These are phyloP conservation scores for Geococcyx californianus DNA, from an alignment of 2,113 vertebrate species.

Conservation along the genomic window DNA sequence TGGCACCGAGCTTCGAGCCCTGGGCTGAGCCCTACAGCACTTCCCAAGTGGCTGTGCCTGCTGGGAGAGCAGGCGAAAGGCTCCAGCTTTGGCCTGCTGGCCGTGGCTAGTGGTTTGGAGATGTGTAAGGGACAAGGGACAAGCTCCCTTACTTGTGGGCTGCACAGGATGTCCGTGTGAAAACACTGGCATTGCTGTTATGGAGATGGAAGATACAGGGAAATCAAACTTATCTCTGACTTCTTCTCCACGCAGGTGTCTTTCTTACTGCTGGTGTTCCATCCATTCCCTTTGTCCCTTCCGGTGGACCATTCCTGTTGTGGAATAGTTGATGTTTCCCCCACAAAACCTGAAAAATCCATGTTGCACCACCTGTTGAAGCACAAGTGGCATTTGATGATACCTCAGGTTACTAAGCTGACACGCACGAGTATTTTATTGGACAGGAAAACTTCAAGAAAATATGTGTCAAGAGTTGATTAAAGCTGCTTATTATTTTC, in stretches of 20 bases:
- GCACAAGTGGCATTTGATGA: not conserved
- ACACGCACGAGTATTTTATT: not conserved
- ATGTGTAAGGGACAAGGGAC: accelerated
- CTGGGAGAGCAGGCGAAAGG: not conserved
- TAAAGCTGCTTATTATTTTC: not conserved
- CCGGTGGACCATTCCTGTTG: not conserved
- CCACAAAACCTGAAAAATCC: not conserved
- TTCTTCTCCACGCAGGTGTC: not conserved
- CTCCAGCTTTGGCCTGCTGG: not conserved
- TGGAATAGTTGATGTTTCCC: not conserved
- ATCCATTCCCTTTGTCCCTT: accelerated
- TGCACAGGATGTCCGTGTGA: accelerated
- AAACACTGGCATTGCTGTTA: not conserved
- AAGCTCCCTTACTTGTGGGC: accelerated
- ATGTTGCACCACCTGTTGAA: not conserved
- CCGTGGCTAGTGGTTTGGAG: accelerated
- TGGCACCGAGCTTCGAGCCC: not conserved
- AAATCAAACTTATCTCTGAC: accelerated
- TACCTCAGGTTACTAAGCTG: not conserved
- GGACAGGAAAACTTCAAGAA: not conserved
- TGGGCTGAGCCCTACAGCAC: not conserved
- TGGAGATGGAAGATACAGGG: not conserved
- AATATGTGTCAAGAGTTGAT: not conserved
- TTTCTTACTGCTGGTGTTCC: accelerated
- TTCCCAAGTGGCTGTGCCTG: not conserved